Evolutionary conservation across 2,113 vertebrate genomes (phyloP).

Genomic region (Acanthochromis polyacanthus): DNA sequence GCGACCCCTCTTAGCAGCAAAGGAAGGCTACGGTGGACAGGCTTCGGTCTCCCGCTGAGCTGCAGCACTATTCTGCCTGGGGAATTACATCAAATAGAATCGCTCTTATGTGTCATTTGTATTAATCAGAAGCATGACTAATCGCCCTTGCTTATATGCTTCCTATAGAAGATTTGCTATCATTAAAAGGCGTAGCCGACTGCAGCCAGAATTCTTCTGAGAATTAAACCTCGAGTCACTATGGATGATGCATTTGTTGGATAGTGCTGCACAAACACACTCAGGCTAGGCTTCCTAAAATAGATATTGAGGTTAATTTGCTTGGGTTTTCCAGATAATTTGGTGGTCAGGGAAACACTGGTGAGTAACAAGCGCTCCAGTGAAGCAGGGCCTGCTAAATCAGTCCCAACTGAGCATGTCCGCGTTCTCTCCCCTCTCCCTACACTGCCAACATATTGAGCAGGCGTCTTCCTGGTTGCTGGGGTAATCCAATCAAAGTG

Average conservation of each 20-base stretch:
- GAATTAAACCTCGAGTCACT: constrained; percentile 12
- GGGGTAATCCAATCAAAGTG: constrained; percentile 72
- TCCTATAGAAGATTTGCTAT: constrained; percentile 22
- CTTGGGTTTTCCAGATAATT: constrained; percentile 49
- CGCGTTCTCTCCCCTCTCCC: constrained; percentile 50
- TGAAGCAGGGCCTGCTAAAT: constrained; percentile 35
- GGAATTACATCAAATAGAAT: constrained; percentile 62
- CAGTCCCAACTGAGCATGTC: constrained; percentile 57
- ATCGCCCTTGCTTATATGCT: constrained; percentile 45
- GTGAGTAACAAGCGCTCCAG: constrained; percentile 27
- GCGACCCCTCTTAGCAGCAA: constrained; percentile 32
- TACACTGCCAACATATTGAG: constrained; percentile 61
- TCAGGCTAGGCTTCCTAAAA: constrained; percentile 1
- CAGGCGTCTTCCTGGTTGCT: constrained; percentile 52
- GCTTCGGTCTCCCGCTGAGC: constrained; percentile 43
- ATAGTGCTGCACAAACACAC: constrained; percentile 19
- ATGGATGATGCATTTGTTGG: constrained; percentile 13
- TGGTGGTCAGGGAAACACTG: constrained; percentile 29
- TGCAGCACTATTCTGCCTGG: constrained; percentile 31
- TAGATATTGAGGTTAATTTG: constrained; percentile 35
- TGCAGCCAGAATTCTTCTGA: constrained; percentile 16
- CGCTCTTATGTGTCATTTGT: constrained; percentile 47
- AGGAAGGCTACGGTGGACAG: constrained; percentile 19
- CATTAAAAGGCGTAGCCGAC: constrained; percentile 37
- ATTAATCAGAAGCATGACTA: constrained; percentile 31